phyloP scores from a whole-genome alignment of 2,888 invertebrate genomes.

The Sicus ferrugineus region DNA sequence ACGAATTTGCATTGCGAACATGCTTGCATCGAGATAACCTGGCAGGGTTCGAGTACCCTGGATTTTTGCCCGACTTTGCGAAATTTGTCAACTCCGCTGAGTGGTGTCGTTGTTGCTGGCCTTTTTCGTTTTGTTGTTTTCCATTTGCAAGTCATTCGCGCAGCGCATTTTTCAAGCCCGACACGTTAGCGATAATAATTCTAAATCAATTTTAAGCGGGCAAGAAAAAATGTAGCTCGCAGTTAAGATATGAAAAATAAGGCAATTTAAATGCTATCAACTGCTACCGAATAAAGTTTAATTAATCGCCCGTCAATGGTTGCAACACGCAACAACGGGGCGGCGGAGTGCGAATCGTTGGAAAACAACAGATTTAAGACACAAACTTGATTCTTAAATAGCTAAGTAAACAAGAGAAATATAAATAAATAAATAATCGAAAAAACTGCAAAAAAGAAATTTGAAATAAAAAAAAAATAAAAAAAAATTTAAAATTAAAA shows the following conservation, averaged over 20 bases:
- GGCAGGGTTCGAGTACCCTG: too few species aligned
- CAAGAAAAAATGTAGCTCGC: neutral
- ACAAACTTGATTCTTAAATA: neutral
- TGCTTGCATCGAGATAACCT: neutral
- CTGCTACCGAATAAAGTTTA: constrained; percentile 2
- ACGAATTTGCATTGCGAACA: constrained; percentile 17
- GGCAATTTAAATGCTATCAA: neutral
- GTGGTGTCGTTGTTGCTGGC: neutral
- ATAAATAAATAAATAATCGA: too few species aligned
- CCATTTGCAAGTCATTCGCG: neutral
- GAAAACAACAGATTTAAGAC: neutral
- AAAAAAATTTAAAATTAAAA: too few species aligned
- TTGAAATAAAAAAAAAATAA: too few species aligned
- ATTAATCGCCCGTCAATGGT: neutral
- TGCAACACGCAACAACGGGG: neutral
- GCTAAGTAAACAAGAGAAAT: too few species aligned
- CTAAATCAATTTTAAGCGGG: constrained; percentile 1
- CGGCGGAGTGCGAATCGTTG: neutral
- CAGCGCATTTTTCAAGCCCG: neutral
- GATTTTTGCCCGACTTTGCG: neutral
- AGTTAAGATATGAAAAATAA: neutral
- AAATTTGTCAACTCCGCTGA: constrained; percentile 9
- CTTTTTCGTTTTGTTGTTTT: neutral
- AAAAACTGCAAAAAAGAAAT: too few species aligned
- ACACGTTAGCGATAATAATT: constrained; percentile 7